These are phyloP conservation scores for Cyanistes caeruleus DNA, from an alignment of 2,113 vertebrate genomes.

Conservation along the genomic window DNA sequence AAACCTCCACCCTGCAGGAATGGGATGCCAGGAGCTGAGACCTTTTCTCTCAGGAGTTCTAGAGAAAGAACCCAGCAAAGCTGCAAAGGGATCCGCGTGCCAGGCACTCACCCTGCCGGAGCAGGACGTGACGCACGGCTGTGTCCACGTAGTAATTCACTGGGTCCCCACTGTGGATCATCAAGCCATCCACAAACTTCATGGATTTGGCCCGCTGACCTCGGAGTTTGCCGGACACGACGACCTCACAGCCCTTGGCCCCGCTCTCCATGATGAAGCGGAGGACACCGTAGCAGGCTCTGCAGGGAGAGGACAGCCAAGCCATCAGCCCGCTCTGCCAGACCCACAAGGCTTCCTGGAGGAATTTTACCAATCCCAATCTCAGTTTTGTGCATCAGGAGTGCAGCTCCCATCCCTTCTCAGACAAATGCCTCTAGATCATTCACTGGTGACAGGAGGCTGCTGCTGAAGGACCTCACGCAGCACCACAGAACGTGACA, in stretches of 20 bases:
- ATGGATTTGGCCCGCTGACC: conserved; percentile 98
- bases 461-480: neutral
- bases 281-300: conserved; percentile 96
- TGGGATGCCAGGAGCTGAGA: fast-evolving
- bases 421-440: conserved; percentile 86
- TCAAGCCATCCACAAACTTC: conserved; percentile 98
- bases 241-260: conserved; percentile 95
- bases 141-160: conserved; percentile 99
- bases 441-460: conserved; percentile 48
- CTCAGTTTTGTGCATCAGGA: fast-evolving
- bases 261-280: conserved; percentile 99
- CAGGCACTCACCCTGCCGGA: conserved; percentile 89
- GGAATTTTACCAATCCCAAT: fast-evolving
- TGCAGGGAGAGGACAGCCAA: conserved; percentile 24
- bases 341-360: fast-evolving
- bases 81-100: neutral
- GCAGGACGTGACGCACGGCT: conserved; percentile 93
- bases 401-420: conserved; percentile 59
- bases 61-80: fast-evolving
- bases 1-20: neutral
- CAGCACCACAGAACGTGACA: conserved; percentile 76
- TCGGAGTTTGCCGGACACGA: conserved; percentile 94
- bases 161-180: conserved; percentile 99
- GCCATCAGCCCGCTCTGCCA: neutral
- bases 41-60: neutral